These are phyloP conservation scores for Cydia pomonella DNA, from an alignment of 1,140 invertebrate species.

Conservation along the genomic window DNA sequence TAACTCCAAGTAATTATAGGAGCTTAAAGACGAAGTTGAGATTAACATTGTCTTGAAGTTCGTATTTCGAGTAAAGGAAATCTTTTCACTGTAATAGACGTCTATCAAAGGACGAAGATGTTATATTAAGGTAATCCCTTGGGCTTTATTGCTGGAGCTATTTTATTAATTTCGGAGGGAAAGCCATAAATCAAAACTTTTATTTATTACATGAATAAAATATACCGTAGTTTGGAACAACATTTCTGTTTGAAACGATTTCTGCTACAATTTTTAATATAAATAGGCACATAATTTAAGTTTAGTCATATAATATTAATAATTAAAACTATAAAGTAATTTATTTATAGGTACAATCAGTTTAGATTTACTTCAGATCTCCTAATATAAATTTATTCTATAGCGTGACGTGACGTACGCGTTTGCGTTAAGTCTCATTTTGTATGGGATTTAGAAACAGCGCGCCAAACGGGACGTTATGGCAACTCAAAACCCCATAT, in stretches of 20 bases:
- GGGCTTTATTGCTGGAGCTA: slow-evolving; percentile 8
- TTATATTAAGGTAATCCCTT: slow-evolving; percentile 20
- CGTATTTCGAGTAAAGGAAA: slow-evolving; percentile 16
- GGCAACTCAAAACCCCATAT: too few species aligned
- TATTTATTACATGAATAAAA: slow-evolving; percentile 19
- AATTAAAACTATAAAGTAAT: too few species aligned
- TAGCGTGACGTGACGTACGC: too few species aligned
- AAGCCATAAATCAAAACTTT: neutral
- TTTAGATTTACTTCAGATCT: too few species aligned
- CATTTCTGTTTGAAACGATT: neutral
- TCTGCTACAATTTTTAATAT: neutral
- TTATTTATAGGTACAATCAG: too few species aligned
- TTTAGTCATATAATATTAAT: too few species aligned
- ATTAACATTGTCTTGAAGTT: slow-evolving; percentile 25
- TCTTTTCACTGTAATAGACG: slow-evolving; percentile 20
- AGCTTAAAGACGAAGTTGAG: slow-evolving; percentile 16
- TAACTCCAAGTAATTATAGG: slow-evolving; percentile 27
- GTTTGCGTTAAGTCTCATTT: too few species aligned
- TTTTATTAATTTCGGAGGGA: slow-evolving; percentile 17
- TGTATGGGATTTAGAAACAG: too few species aligned
- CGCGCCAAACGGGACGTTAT: too few species aligned
- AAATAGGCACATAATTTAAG: neutral
- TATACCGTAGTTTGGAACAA: neutral
- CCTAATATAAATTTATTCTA: too few species aligned
- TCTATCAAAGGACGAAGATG: slow-evolving; percentile 20